Evolutionary conservation across 2,797 vertebrate genomes (phyloP), one percentile per base, ranked within the genome.

Genomic region (Ctenochaetus hawaiiensis): DNA sequence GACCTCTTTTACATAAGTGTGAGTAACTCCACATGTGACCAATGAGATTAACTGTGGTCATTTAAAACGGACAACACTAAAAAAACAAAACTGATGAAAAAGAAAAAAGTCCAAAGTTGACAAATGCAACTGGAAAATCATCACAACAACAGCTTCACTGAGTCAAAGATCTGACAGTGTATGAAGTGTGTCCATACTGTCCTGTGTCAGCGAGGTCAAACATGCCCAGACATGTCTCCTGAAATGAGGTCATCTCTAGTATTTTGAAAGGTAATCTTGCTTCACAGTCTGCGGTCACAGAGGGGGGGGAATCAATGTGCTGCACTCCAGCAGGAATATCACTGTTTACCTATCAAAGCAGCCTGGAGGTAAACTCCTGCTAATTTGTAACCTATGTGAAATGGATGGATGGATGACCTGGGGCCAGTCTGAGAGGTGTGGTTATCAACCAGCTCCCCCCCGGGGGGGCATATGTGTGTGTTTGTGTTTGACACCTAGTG

Each of bases 181-280:
- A n/a, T 52, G 18, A 23, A 39, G 62, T 61, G 49, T 76, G 81
- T 92, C 73, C 20, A 82, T 83, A 75, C 13, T 17, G 69, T 72
- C 66, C 72, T 11, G 62, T 34, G 77, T 74, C 69, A 47, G 49
- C 64, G 75, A 86, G 77, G 59, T 82, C 72, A 84, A 43, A 86
- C 89, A 83, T 85, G 90, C 54, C 84, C 75, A 60, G 87, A 90
- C 91, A 87, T 67, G 87, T 83, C 89, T 78, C 71, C 69, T 51
- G 75, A 82, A 91, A 93, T 82, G 68, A 93, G 87, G 88, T 89
- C 86, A 90, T 87, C 80, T 70, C 70, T 76, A 48, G 83, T 86
- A 30, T 78, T 89, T 77, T 82, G 78, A 88, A 84, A 86, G 76
- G 72, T 81, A 85, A 89, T 87, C 77, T 78, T 51, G 58, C 73